phyloP scores from a whole-genome alignment of 1,140 invertebrate genomes.

The Drosophila nigromelanica region DNA sequence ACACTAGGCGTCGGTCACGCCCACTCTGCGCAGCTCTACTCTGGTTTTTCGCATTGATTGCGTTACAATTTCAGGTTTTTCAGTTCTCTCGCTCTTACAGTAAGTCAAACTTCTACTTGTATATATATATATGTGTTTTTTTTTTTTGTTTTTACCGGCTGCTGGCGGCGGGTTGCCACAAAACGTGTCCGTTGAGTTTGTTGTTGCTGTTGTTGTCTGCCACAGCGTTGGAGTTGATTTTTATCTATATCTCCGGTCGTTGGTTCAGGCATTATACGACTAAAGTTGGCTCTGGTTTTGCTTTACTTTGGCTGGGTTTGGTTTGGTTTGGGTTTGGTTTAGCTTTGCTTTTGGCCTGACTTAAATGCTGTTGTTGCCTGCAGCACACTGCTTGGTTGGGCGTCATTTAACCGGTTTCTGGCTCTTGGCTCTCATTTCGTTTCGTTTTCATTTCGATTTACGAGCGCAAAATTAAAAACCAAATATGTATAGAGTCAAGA shows the following conservation, averaged over 20 bases:
- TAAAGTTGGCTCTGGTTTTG: constrained; percentile 52
- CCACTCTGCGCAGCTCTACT: constrained; percentile 47
- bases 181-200: constrained; percentile 67
- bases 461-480: constrained; percentile 72
- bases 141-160: constrained; percentile 69
- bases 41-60: constrained; percentile 77
- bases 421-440: constrained; percentile 59
- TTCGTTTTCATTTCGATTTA: constrained; percentile 82
- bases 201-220: constrained; percentile 58
- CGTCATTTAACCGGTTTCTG: constrained; percentile 55
- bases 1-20: constrained; percentile 55
- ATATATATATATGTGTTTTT: constrained; percentile 24
- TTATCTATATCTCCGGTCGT: constrained; percentile 74
- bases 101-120: constrained; percentile 67
- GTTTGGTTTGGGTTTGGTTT: constrained; percentile 27
- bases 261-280: constrained; percentile 54
- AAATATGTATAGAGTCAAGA: constrained; percentile 59
- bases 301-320: constrained; percentile 35
- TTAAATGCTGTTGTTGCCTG: constrained; percentile 43
- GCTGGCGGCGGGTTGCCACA: constrained; percentile 47
- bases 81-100: constrained; percentile 54
- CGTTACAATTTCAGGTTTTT: constrained; percentile 82
- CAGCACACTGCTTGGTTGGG: constrained; percentile 22
- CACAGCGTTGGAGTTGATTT: constrained; percentile 75
- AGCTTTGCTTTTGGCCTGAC: constrained; percentile 21